Evolutionary conservation across 2,888 invertebrate genomes (phyloP).

Genomic region (Cerceris rybyensis): DNA sequence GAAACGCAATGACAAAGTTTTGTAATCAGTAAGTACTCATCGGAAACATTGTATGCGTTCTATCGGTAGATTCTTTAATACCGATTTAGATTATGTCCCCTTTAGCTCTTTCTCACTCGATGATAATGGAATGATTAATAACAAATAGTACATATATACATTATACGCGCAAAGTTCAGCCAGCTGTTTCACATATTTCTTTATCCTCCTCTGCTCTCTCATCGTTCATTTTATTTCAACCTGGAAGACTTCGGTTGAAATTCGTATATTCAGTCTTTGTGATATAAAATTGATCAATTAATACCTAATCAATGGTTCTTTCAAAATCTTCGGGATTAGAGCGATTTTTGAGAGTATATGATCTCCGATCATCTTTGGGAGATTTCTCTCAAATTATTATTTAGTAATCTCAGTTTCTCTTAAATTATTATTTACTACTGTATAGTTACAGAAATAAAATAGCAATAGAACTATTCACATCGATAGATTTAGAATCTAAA

Average conservation of each 20-base stretch:
- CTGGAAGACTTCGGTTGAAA: neutral
- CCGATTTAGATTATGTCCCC: slow-evolving; percentile 30
- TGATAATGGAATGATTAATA: slow-evolving; percentile 48
- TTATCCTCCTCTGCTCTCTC: slow-evolving; percentile 1
- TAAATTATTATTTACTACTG: no score
- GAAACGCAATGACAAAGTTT: slow-evolving; percentile 11
- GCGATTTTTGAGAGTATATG: no score
- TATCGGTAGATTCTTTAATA: slow-evolving; percentile 11
- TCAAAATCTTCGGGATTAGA: no score
- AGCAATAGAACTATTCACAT: no score
- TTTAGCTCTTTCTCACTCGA: slow-evolving; percentile 22
- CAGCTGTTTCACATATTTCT: slow-evolving; percentile 1
- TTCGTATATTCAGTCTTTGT: neutral
- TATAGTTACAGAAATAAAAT: no score
- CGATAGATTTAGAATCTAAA: no score
- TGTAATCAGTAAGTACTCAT: slow-evolving; percentile 16
- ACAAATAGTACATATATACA: neutral
- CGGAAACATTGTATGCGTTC: neutral
- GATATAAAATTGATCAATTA: no score
- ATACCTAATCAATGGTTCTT: no score
- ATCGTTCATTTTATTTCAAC: neutral
- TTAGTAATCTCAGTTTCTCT: no score
- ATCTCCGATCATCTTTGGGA: no score
- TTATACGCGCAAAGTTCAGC: slow-evolving; percentile 50
- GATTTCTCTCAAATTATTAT: no score